Evolutionary conservation across 1,140 invertebrate species (phyloP).

Genomic region (Apis laboriosa): DNA sequence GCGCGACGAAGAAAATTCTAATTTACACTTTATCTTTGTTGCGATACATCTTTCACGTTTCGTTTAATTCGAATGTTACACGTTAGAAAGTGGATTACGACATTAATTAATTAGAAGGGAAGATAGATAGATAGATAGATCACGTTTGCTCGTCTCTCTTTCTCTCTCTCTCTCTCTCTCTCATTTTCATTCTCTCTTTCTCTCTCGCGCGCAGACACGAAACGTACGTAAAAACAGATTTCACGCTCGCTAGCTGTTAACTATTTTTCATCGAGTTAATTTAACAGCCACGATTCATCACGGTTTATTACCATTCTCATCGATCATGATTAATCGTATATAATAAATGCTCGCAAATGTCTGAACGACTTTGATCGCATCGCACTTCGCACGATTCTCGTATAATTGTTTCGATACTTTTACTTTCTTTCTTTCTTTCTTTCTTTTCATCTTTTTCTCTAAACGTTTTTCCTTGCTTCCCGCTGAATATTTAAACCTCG

Average conservation of each 20-base stretch:
- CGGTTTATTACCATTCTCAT: neutral
- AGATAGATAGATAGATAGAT: neutral
- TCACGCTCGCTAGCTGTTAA: neutral
- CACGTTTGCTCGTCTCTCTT: neutral
- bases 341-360: too few species aligned
- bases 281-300: neutral
- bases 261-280: slow-evolving; percentile 1
- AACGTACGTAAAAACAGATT: neutral
- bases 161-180: neutral
- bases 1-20: neutral
- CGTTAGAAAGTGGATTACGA: slow-evolving; percentile 11
- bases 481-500: neutral
- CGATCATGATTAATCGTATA: neutral
- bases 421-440: neutral
- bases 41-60: neutral
- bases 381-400: too few species aligned
- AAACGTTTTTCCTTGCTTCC: neutral
- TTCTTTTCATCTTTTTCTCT: neutral
- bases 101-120: neutral
- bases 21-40: too few species aligned
- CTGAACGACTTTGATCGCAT: neutral
- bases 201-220: neutral
- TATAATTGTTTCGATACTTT: neutral
- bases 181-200: neutral
- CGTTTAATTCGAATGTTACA: slow-evolving; percentile 6